These are phyloP conservation scores for silkworm (Bombyx mori) DNA, from an alignment of 1,140 invertebrate genomes.

Conservation along the genomic window DNA sequence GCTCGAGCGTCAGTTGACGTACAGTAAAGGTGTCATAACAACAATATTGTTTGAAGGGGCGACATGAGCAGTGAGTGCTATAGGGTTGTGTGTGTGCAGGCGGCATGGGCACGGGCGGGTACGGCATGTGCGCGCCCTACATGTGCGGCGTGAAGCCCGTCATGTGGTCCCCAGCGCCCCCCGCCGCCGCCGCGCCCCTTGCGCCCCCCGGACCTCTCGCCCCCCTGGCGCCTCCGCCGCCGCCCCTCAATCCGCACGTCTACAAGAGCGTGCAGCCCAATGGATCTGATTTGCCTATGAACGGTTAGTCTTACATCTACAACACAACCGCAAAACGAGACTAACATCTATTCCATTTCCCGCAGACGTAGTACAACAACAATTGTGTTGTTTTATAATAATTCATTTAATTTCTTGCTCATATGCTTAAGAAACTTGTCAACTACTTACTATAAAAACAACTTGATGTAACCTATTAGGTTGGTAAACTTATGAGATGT, in stretches of 20 bases:
- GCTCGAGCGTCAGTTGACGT: too few species aligned
- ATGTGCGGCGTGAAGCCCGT: constrained; percentile 34
- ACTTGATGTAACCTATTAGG: too few species aligned
- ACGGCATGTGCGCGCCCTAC: constrained; percentile 21
- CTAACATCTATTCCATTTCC: not conserved
- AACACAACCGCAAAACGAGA: not conserved
- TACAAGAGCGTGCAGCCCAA: constrained; percentile 69
- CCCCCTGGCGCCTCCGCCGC: constrained; percentile 18
- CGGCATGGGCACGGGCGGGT: not conserved
- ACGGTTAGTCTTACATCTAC: constrained; percentile 59
- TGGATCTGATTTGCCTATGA: constrained; percentile 73
- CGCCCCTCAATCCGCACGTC: constrained; percentile 40
- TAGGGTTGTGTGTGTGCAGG: too few species aligned
- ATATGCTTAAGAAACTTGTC: too few species aligned
- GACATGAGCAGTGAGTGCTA: too few species aligned
- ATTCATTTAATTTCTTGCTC: too few species aligned
- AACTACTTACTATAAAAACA: too few species aligned
- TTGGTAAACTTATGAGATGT: too few species aligned
- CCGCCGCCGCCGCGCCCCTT: constrained; percentile 11
- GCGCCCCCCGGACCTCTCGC: constrained; percentile 11
- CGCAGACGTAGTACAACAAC: not conserved
- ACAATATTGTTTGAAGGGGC: too few species aligned
- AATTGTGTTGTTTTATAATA: too few species aligned
- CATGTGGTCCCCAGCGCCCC: constrained; percentile 28
- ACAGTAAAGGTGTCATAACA: too few species aligned